These are phyloP conservation scores for Caenorhabditis imperialis DNA, from an alignment of 2,888 invertebrate genomes.

Conservation along the genomic window DNA sequence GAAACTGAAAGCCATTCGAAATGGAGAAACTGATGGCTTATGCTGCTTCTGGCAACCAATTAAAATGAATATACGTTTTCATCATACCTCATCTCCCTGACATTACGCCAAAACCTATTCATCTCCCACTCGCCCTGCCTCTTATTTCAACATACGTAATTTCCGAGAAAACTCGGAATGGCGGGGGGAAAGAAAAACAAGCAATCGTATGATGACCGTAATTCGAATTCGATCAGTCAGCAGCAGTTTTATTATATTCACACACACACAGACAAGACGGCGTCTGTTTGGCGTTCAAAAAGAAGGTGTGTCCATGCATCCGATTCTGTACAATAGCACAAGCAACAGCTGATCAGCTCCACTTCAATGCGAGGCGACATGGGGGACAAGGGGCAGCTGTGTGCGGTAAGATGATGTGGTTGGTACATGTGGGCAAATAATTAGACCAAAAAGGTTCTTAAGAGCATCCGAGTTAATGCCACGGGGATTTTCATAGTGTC, in stretches of 20 bases:
- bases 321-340: slow-evolving; percentile 11
- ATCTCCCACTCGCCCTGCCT: slow-evolving; percentile 5
- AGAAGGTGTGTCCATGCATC: slow-evolving; percentile 10
- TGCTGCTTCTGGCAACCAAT: slow-evolving; percentile 48
- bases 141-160: neutral
- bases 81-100: slow-evolving; percentile 40
- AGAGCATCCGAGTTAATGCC: slow-evolving; percentile 53
- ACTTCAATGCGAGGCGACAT: slow-evolving; percentile 42
- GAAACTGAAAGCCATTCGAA: neutral
- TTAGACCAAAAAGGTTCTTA: slow-evolving; percentile 55
- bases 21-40: neutral
- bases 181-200: neutral
- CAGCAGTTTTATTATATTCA: slow-evolving; percentile 46
- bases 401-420: slow-evolving; percentile 56
- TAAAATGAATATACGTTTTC: slow-evolving; percentile 48
- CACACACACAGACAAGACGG: slow-evolving; percentile 17
- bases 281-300: slow-evolving; percentile 33
- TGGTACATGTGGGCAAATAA: slow-evolving; percentile 55
- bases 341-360: slow-evolving; percentile 49
- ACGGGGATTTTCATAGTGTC: slow-evolving; percentile 29
- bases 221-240: slow-evolving; percentile 29
- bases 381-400: slow-evolving; percentile 31
- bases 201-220: slow-evolving; percentile 29
- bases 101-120: slow-evolving; percentile 38
- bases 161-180: slow-evolving; percentile 1